Base-by-base conservation (phyloP, 2,113 vertebrate species). In the Anhinga rufa region DNA sequence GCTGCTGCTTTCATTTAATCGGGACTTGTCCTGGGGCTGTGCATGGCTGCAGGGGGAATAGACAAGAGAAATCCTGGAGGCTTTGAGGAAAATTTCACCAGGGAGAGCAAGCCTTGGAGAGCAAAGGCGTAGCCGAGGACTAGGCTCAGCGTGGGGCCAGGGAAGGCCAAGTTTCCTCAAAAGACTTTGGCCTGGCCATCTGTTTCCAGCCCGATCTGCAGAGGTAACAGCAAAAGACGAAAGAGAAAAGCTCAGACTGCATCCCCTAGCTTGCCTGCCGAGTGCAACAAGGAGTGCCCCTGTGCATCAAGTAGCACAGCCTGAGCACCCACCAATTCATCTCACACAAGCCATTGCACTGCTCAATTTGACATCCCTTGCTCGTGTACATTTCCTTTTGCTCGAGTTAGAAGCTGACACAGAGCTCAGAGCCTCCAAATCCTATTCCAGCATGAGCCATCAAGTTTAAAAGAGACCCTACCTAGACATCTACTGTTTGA, bases 111-210 rank as follows among this genome's bases (percentile, higher is more conserved):
- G 52, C 84, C 93, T 91, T 69, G 85, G 75, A 90, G 90, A 94
- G 84, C 87, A 78, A 86, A 93, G 95, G 95, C 7, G 22, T 44
- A 85, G 93, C 84, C 90, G 42, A 80, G 81, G 28, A 32, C 81
- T 4, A 29, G 51, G 94, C 91, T 91, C 65, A 38, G 96, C 3
- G 12, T 69, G 82, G 93, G 85, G 94, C 95, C 10, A 0, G 76
- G 66, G 65, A 42, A 92, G 83, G 91, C 89, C 93, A 90, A 48
- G 87, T 93, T 96, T 96, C 96, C 96, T 96, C 95, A 96, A 96
- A 95, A 95, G 94, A 48, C 70, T 94, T 32, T 19, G 68, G 79
- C 75, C 88, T 70, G 75, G 58, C 44, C 65, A 25, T 14, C 48
- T 58, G 12, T 72, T 92, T 14, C 32, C 69, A 92, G 82, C 64